Base-by-base conservation (phyloP, 2,888 invertebrate genomes). In the Macaria notata region DNA sequence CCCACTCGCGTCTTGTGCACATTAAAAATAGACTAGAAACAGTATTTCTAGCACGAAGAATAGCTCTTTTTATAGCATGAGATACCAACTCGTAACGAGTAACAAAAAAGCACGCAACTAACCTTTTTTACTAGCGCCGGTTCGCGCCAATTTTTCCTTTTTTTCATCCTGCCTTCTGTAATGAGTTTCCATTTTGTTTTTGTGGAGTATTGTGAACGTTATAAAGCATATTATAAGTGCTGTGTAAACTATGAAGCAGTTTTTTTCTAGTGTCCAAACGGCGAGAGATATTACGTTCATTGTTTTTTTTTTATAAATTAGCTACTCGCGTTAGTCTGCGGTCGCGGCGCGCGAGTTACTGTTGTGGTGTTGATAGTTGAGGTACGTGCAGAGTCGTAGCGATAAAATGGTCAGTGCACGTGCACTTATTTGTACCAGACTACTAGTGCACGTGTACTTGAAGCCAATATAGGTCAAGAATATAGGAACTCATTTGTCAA, bases 161-260 rank as follows among this genome's bases (percentile, higher is more conserved):
- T 78, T 84, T 61, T 69, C 74, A 31, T 69, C 68, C 52, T 66
- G 73, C 64, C 79, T 73, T 58, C 71, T 72, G 56, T 81, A 81
- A 68, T 73, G 75, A 8, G 66, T 66, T 47, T 88, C 87, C 56
- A 88, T 64, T 69, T 81, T 85, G 71, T 83, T 83, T 66, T 85
- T 88, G 63, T 91, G 89, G 49, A 85, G 81, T 59, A 86, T 70
- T 1, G 88, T 87, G 55, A 90, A 89, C 6, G 71, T 77, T 29
- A 88, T 67, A 58, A 91, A 91, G 70, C 81, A 79, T 56, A 83
- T 76, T 42, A 87, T 78, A 49, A 91, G 66, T 1, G 78, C 77
- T 4, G 83, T 81, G 54, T 90, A 91, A 44, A 91, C 86, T 33
- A 79, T 73, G 65, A 83, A 88, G 81, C 88, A 91, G 69, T 91